Percentiles rank a stretch among this genome's conserved stretches.
Conservation (phyloP, 2,888 invertebrate species). For the Torymus aiolomorphi region DNA sequence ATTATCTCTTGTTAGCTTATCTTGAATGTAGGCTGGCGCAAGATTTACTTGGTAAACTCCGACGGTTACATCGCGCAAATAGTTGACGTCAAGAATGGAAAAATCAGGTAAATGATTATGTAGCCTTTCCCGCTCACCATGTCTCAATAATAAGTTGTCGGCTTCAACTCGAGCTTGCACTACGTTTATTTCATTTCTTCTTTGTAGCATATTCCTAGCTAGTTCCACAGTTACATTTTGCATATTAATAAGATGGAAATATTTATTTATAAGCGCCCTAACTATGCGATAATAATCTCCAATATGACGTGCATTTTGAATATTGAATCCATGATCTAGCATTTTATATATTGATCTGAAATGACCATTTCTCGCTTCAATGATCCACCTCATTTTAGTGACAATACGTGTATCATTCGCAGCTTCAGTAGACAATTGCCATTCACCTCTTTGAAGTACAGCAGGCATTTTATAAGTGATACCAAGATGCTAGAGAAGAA, state of each 20-base stretch:
- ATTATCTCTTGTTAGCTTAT: neutral
- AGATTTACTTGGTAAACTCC: slow-evolving; percentile 26
- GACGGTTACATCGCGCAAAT: slow-evolving; percentile 25
- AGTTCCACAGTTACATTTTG: slow-evolving; percentile 37
- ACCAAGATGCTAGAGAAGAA: too few relatives aligned
- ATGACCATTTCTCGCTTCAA: slow-evolving; percentile 48
- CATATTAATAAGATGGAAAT: slow-evolving; percentile 36
- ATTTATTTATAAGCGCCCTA: slow-evolving; percentile 50
- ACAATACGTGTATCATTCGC: too few relatives aligned
- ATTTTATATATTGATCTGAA: slow-evolving; percentile 48
- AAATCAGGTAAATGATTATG: slow-evolving; percentile 26
- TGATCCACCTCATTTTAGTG: slow-evolving; percentile 20
- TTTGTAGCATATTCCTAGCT: slow-evolving; percentile 34
- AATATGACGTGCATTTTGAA: neutral
- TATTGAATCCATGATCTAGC: neutral
- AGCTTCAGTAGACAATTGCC: too few relatives aligned
- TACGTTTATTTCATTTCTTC: slow-evolving; percentile 38
- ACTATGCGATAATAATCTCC: slow-evolving; percentile 25
- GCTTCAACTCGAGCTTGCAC: slow-evolving; percentile 52
- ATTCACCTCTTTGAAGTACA: too few relatives aligned
- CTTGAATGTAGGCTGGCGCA: neutral
- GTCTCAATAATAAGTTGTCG: slow-evolving; percentile 41
- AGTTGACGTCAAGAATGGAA: slow-evolving; percentile 18
- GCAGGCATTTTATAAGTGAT: too few relatives aligned
- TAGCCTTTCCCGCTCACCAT: slow-evolving; percentile 6